These are phyloP conservation scores for Aromia moschata DNA, from an alignment of 2,888 invertebrate genomes.

Conservation along the genomic window DNA sequence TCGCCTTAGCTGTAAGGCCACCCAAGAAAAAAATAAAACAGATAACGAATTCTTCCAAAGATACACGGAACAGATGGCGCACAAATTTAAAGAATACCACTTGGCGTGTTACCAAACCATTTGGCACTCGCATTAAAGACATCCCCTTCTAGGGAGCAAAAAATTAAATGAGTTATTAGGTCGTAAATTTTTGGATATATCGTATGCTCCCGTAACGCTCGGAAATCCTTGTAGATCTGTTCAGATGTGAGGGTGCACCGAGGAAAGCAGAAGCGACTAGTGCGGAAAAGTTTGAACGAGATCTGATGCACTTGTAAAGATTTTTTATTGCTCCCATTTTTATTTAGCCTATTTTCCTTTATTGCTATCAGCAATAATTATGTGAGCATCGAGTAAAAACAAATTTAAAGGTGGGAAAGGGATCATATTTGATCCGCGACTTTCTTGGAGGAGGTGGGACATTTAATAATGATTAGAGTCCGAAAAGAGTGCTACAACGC, in stretches of 20 bases:
- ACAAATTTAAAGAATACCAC: conserved; percentile 8
- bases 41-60: neutral
- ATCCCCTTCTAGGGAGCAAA: conserved; percentile 16
- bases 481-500: too few species aligned
- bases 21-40: conserved; percentile 6
- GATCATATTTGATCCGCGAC: too few species aligned
- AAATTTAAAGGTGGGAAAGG: too few species aligned
- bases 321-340: too few species aligned
- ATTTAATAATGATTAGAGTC: too few species aligned
- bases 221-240: conserved; percentile 5
- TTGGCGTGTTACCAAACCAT: conserved; percentile 16
- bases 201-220: neutral
- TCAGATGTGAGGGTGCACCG: neutral
- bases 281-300: too few species aligned
- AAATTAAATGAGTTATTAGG: conserved; percentile 14
- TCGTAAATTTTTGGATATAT: conserved; percentile 3
- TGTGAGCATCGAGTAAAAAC: too few species aligned
- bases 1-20: conserved; percentile 5
- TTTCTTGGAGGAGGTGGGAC: too few species aligned
- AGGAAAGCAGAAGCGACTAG: too few species aligned
- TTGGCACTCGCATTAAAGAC: conserved; percentile 11
- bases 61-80: conserved; percentile 11
- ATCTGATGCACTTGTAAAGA: too few species aligned
- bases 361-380: too few species aligned
- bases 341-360: too few species aligned